Percentiles rank a stretch among this genome's conserved stretches.
These are phyloP conservation scores for Nicator chloris DNA, from an alignment of 2,113 vertebrate genomes.

Conservation along the genomic window DNA sequence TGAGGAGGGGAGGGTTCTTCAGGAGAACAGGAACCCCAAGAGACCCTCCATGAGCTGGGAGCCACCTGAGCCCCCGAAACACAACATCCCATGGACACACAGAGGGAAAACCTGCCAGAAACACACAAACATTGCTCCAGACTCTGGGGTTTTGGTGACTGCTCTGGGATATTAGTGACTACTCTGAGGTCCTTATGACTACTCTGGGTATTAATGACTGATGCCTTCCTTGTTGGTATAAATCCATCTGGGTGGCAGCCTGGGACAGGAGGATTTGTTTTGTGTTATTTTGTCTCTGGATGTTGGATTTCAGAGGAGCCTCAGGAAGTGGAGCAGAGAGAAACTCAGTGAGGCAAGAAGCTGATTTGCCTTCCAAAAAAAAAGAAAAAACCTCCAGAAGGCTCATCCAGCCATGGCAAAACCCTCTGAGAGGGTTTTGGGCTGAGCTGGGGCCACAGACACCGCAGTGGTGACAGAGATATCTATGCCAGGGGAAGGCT, in stretches of 20 bases:
- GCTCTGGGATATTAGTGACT: neutral
- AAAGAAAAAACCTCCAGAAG: neutral
- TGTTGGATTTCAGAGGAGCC: neutral
- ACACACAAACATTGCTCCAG: neutral
- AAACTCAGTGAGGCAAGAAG: neutral
- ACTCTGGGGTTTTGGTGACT: neutral
- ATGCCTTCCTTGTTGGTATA: neutral
- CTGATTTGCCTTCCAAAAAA: neutral
- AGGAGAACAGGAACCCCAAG: neutral
- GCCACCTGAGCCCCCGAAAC: neutral
- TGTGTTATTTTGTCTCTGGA: neutral
- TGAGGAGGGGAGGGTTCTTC: neutral
- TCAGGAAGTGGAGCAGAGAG: neutral
- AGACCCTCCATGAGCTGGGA: neutral
- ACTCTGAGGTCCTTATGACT: neutral
- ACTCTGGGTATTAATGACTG: neutral
- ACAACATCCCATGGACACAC: neutral
- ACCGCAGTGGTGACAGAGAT: rapidly evolving
- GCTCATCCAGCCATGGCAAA: neutral
- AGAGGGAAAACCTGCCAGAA: neutral
- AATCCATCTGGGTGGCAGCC: neutral
- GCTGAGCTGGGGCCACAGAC: rapidly evolving
- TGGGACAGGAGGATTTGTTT: neutral
- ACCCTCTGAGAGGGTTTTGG: neutral
- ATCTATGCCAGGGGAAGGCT: neutral